phyloP scores from a whole-genome alignment of 2,113 vertebrate species.

The Xenopus borealis region DNA sequence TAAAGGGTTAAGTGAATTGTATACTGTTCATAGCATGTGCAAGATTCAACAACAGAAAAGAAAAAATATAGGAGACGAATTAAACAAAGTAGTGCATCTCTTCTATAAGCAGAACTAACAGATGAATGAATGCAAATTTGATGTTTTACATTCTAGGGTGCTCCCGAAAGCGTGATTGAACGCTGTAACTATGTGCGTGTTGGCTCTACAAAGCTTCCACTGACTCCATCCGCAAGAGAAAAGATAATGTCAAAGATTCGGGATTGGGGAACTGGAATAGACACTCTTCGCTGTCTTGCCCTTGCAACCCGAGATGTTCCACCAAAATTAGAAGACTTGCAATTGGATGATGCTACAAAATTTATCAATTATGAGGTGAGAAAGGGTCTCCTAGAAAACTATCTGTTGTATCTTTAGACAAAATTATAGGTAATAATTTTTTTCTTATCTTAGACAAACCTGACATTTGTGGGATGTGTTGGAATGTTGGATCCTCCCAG shows the following conservation, averaged over 20 bases:
- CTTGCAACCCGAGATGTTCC: slow-evolving; percentile 86
- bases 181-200: slow-evolving; percentile 82
- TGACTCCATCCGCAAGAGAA: slow-evolving; percentile 70
- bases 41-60: no score
- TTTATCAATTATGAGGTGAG: slow-evolving; percentile 87
- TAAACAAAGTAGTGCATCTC: no score
- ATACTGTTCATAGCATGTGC: no score
- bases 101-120: no score
- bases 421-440: neutral
- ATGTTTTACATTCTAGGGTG: slow-evolving; percentile 68
- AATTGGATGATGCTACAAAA: slow-evolving; percentile 77
- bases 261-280: slow-evolving; percentile 88
- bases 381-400: neutral
- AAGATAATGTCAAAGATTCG: slow-evolving; percentile 80
- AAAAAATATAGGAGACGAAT: no score
- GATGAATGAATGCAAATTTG: neutral
- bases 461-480: slow-evolving; percentile 95
- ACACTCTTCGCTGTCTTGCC: slow-evolving; percentile 90
- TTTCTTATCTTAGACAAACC: slow-evolving; percentile 64
- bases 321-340: slow-evolving; percentile 75
- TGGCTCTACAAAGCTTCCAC: slow-evolving; percentile 64
- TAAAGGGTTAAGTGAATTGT: no score
- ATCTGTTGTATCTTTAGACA: neutral
- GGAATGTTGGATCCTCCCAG: slow-evolving; percentile 96
- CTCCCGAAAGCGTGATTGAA: slow-evolving; percentile 91